Conservation (phyloP, 2,113 vertebrate genomes). For the Rhadina sibilatrix region DNA sequence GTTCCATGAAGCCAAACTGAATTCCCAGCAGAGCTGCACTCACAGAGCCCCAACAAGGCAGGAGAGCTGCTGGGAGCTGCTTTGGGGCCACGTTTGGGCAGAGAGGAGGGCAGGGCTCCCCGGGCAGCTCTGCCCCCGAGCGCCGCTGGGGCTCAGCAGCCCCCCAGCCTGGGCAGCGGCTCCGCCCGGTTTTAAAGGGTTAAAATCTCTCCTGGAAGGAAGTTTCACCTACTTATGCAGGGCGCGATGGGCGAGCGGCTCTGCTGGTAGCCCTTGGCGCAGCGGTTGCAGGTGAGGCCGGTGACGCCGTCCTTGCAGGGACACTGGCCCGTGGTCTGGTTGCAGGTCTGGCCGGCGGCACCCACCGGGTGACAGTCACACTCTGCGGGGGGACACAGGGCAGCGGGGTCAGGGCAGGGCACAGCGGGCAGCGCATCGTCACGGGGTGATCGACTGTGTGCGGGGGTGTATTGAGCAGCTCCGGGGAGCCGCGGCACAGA, state of each 20-base stretch:
- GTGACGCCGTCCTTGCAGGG: constrained; percentile 99
- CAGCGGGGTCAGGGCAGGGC: constrained; percentile 69
- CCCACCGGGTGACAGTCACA: constrained; percentile 99
- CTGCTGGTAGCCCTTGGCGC: constrained; percentile 98
- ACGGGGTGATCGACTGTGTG: too few relatives aligned
- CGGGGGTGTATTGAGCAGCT: too few relatives aligned
- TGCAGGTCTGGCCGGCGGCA: constrained; percentile 98
- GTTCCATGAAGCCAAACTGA: neutral
- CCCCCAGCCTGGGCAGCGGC: neutral
- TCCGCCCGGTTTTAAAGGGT: neutral
- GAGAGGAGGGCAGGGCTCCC: fast-evolving
- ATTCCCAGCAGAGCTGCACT: neutral
- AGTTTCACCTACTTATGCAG: constrained; percentile 93
- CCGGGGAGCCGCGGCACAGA: too few relatives aligned
- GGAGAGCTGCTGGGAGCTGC: neutral
- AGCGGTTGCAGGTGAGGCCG: constrained; percentile 98
- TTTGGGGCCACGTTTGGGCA: neutral
- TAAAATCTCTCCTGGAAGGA: neutral
- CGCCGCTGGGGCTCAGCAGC: too few relatives aligned
- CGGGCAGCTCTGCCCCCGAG: neutral
- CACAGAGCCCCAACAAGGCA: neutral
- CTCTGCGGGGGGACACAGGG: constrained; percentile 82
- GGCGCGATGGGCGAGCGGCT: constrained; percentile 98
- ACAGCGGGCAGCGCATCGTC: neutral
- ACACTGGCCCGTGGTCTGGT: constrained; percentile 98